Evolutionary conservation across 2,113 vertebrate species (phyloP).

Genomic region (Taxidea taxus): DNA sequence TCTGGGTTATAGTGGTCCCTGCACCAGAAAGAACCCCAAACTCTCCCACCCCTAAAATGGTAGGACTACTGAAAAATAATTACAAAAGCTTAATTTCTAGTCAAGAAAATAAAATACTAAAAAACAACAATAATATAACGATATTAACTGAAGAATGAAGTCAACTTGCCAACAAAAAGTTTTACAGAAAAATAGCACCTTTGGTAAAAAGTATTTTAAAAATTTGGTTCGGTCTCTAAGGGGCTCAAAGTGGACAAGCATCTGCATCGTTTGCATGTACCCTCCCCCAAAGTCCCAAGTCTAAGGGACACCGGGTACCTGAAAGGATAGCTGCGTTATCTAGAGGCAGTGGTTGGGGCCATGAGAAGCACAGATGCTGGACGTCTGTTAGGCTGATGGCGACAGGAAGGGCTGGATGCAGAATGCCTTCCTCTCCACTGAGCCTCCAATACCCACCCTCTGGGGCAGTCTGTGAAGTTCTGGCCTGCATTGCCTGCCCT

Average conservation of each 20-base stretch:
- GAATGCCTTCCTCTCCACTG: not conserved
- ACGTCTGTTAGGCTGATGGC: not conserved
- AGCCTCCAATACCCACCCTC: not conserved
- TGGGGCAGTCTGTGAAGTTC: not conserved
- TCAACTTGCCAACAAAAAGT: constrained; percentile 72
- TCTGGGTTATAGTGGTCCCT: not conserved
- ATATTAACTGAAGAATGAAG: constrained; percentile 67
- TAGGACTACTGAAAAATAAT: constrained; percentile 73
- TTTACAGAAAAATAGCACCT: constrained; percentile 85
- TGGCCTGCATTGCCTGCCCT: not conserved
- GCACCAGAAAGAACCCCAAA: constrained; percentile 27
- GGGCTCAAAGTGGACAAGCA: constrained; percentile 25
- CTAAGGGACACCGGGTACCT: not conserved
- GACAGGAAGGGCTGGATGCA: not conserved
- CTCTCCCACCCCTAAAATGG: constrained; percentile 59
- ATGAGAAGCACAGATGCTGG: not conserved
- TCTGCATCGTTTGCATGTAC: constrained; percentile 10
- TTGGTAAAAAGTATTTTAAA: constrained; percentile 76
- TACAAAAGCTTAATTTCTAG: constrained; percentile 82
- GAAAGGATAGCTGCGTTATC: not conserved
- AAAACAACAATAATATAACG: constrained; percentile 62
- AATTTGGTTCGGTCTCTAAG: constrained; percentile 60
- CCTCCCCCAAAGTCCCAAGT: not conserved
- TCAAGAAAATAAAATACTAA: constrained; percentile 79
- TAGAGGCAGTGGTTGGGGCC: not conserved